Evolutionary conservation across 2,888 invertebrate species (phyloP), one percentile per base, ranked within the genome.

Genomic region (Rhagonycha lutea): DNA sequence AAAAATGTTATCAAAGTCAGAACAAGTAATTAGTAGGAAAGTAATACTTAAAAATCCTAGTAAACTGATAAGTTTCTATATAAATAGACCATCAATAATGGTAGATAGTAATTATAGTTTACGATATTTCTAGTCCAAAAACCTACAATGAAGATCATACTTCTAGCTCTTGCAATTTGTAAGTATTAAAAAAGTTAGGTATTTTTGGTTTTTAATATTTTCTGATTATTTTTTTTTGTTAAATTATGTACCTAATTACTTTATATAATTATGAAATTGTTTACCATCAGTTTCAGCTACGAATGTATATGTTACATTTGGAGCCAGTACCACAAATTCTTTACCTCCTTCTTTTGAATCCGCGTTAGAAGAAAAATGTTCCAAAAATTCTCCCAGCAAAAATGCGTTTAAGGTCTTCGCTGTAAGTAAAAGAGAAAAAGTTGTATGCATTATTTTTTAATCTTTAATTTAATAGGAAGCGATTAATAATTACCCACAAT

Each of bases 341-440:
- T 2, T n/a, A n/a, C n/a, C 4, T 4, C 1, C 1, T n/a, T 2
- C 7, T 0, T 5, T n/a, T 0, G n/a, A n/a, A n/a, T 7, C n/a
- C 0, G 1, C 0, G 7, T 1, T 47, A 47, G 7, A n/a, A n/a
- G n/a, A n/a, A 2, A 47, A 47, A 47, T 47, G 47, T 47, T 47
- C n/a, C 7, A 2, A 47, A n/a, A 47, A 47, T 47, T 47, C 47
- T 47, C 47, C n/a, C n/a, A 47, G 12, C 47, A 47, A 47, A n/a
- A 0, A 47, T 2, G 47, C 47, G 2, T 47, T n/a, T 8, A 1
- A n/a, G 2, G 3, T 1, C 0, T n/a, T 47, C 7, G 0, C 0
- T 2, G 47, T 47, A 47, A n/a, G 47, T 47, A n/a, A 4, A 7
- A n/a, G 2, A 47, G n/a, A 2, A 7, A 2, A 47, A n/a, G 5